Conservation (phyloP, 2,797 vertebrate species). For the Chelonia mydas region DNA sequence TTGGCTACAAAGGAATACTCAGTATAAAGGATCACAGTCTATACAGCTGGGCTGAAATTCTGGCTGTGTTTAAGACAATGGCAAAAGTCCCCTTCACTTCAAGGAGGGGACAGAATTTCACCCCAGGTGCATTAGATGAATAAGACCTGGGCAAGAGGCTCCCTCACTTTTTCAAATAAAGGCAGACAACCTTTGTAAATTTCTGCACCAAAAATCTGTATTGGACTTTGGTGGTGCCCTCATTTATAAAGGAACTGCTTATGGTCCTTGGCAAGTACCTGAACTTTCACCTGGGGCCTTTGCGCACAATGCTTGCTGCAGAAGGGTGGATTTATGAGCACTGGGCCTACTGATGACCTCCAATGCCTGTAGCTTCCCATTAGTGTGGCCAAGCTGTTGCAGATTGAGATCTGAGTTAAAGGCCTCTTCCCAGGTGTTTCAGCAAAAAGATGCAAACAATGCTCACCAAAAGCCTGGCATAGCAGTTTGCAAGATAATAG, state of each 20-base stretch:
- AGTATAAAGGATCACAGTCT: not conserved
- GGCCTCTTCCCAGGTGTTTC: not conserved
- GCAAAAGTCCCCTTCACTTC: not conserved
- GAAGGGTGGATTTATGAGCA: not conserved
- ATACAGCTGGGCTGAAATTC: not conserved
- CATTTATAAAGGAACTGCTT: not conserved
- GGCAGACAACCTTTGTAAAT: not conserved
- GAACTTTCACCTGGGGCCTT: not conserved
- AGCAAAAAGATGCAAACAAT: not conserved
- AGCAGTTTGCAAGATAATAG: not conserved
- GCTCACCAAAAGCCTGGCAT: not conserved
- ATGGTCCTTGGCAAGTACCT: not conserved
- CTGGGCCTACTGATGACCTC: not conserved
- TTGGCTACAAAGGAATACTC: not conserved
- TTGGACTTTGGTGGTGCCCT: not conserved
- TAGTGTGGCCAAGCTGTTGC: not conserved
- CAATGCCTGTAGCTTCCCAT: not conserved
- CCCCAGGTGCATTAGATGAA: not conserved
- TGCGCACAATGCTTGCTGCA: not conserved
- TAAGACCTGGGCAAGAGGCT: not conserved
- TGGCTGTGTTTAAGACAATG: not conserved
- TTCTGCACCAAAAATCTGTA: not conserved
- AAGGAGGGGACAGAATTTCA: not conserved
- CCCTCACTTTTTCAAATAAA: not conserved
- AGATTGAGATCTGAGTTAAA: not conserved